These are phyloP conservation scores for Monoplex corrugatus DNA, from an alignment of 2,888 invertebrate species.

Conservation along the genomic window DNA sequence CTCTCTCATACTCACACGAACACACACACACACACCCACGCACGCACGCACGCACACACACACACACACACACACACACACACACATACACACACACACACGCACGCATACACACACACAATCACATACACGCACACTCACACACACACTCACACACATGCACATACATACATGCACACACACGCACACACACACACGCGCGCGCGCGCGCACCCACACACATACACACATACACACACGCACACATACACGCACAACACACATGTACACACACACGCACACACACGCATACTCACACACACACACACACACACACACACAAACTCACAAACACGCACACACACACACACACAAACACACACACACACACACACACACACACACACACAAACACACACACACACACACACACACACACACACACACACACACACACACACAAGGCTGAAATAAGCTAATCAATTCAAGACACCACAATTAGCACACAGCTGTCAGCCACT, in stretches of 20 bases:
- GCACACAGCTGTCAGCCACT: no score
- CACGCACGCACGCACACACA: no score
- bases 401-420: not conserved
- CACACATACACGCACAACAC: slow-evolving; percentile 23
- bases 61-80: no score
- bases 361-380: not conserved
- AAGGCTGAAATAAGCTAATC: no score
- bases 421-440: not conserved
- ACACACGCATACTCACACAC: slow-evolving; percentile 6
- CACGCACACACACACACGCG: not conserved
- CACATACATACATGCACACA: not conserved
- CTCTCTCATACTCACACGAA: no score
- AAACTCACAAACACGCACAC: not conserved
- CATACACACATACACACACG: not conserved
- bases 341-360: not conserved
- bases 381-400: not conserved
- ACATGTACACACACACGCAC: slow-evolving; percentile 5
- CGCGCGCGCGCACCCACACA: not conserved
- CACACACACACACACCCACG: no score
- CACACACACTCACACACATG: no score
- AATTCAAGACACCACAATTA: no score
- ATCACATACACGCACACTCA: no score
- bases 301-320: slow-evolving; percentile 24
- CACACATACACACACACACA: no score
- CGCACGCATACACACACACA: no score